These are phyloP conservation scores for Pterocles gutturalis DNA, from an alignment of 2,113 vertebrate genomes.

Conservation along the genomic window DNA sequence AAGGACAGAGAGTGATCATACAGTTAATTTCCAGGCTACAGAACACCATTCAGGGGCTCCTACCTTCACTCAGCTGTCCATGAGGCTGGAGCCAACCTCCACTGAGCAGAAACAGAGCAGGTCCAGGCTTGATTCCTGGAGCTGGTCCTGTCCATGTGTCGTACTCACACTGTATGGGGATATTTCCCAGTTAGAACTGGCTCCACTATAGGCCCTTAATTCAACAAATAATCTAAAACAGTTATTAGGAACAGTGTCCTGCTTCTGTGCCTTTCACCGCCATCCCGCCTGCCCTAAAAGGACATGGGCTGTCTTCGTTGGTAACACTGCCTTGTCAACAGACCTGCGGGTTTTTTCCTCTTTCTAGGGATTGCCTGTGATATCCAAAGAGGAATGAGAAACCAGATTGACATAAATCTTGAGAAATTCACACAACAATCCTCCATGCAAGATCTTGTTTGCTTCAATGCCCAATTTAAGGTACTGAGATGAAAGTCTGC, in stretches of 20 bases:
- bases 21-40: background rate
- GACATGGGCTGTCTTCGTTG: background rate
- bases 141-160: background rate
- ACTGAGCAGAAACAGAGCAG: background rate
- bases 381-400: background rate
- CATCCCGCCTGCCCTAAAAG: background rate
- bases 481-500: background rate
- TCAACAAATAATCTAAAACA: background rate
- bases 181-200: background rate
- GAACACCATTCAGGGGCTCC: background rate
- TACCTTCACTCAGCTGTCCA: background rate
- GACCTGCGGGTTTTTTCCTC: background rate
- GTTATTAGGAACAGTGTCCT: background rate
- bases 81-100: background rate
- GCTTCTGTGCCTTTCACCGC: background rate
- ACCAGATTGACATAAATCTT: background rate
- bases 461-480: background rate
- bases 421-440: background rate
- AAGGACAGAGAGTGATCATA: background rate
- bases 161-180: background rate
- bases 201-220: background rate
- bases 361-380: background rate
- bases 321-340: background rate
- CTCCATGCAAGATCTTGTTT: background rate
- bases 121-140: background rate